Evolutionary conservation across 2,888 invertebrate genomes (phyloP).

Genomic region (Hemistola chrysoprasaria): DNA sequence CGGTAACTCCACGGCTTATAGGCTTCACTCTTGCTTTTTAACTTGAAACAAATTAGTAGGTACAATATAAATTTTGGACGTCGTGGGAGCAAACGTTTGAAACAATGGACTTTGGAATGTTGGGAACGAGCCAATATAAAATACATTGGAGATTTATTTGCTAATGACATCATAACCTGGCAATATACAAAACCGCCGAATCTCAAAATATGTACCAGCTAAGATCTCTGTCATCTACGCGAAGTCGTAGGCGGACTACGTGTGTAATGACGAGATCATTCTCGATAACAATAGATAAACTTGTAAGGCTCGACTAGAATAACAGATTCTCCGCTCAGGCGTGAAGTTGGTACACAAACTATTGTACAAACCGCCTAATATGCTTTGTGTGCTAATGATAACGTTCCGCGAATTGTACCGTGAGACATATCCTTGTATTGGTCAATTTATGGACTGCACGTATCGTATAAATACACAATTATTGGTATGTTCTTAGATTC

Average conservation of each 20-base stretch:
- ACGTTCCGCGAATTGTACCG: slow-evolving; percentile 27
- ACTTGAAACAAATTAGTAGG: too few relatives aligned
- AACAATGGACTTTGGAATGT: too few relatives aligned
- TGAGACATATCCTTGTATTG: slow-evolving; percentile 28
- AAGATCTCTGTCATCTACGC: slow-evolving; percentile 59
- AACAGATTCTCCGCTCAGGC: slow-evolving; percentile 45
- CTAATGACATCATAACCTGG: too few relatives aligned
- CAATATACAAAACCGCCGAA: slow-evolving; percentile 19
- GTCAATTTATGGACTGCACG: slow-evolving; percentile 31
- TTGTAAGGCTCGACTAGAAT: slow-evolving; percentile 57
- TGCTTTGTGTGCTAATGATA: slow-evolving; percentile 34
- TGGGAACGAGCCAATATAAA: too few relatives aligned
- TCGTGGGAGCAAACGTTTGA: too few relatives aligned
- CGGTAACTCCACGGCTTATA: too few relatives aligned
- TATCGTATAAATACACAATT: slow-evolving; percentile 29
- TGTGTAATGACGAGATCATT: slow-evolving; percentile 69
- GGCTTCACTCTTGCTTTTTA: too few relatives aligned
- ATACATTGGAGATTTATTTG: too few relatives aligned
- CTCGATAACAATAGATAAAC: slow-evolving; percentile 71
- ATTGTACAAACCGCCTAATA: slow-evolving; percentile 25
- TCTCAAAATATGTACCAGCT: slow-evolving; percentile 31
- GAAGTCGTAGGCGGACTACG: slow-evolving; percentile 65
- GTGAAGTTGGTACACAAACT: slow-evolving; percentile 35
- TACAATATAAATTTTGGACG: too few relatives aligned
- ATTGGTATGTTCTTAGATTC: slow-evolving; percentile 18